phyloP scores from a whole-genome alignment of 64 coral and sea anemone species.

The Montipora capricornis region DNA sequence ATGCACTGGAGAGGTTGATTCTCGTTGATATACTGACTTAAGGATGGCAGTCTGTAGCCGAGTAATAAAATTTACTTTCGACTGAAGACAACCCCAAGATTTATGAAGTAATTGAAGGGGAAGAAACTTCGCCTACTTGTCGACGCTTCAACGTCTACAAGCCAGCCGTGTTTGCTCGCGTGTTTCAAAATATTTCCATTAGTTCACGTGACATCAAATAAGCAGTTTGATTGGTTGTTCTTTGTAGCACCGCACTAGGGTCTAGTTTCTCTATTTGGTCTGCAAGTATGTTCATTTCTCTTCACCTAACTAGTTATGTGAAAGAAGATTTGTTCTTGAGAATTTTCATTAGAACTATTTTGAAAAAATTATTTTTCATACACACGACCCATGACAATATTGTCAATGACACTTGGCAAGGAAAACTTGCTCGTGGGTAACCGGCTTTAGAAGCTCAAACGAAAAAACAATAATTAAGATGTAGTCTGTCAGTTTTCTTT shows the following conservation, averaged over 20 bases:
- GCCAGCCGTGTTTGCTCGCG: background rate
- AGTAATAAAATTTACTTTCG: background rate
- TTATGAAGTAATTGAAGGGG: background rate
- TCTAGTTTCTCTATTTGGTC: background rate
- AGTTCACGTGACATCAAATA: background rate
- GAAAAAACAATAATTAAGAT: too few species aligned
- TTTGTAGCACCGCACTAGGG: background rate
- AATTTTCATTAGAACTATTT: too few species aligned
- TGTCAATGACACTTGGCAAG: too few species aligned
- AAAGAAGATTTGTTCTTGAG: too few species aligned
- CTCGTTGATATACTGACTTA: background rate
- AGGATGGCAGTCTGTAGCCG: background rate
- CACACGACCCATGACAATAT: too few species aligned
- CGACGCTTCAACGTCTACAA: too few species aligned
- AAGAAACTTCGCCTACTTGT: background rate
- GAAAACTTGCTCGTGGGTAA: too few species aligned
- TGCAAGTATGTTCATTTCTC: background rate
- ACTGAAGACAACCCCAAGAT: background rate
- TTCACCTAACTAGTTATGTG: too few species aligned
- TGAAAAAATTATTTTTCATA: too few species aligned
- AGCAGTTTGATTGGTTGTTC: constrained; percentile 9
- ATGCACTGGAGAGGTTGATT: background rate
- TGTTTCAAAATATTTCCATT: constrained; percentile 25
- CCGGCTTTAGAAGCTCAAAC: too few species aligned
- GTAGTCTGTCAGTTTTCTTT: too few species aligned